These are phyloP conservation scores for Ciconia boyciana DNA, from an alignment of 2,113 vertebrate genomes.

Conservation along the genomic window DNA sequence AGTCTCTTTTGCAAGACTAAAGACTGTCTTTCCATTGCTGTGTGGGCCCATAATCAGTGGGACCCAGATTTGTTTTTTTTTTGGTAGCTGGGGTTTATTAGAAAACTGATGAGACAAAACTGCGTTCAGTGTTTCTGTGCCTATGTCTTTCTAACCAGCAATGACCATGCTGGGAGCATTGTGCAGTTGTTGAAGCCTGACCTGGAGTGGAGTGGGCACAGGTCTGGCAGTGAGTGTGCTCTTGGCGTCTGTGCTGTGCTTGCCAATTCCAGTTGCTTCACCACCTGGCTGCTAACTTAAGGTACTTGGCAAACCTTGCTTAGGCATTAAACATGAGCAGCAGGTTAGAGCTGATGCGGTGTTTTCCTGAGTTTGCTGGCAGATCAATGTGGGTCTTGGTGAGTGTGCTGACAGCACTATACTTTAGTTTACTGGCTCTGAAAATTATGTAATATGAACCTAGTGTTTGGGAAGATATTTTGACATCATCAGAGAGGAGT, in stretches of 20 bases:
- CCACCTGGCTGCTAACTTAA: not conserved
- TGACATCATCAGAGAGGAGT: not conserved
- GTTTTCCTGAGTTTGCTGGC: not conserved
- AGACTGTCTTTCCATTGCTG: not conserved
- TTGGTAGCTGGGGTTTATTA: not conserved
- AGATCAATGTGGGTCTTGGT: not conserved
- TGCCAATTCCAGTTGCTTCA: not conserved
- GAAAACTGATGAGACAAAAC: not conserved
- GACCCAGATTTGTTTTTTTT: not conserved
- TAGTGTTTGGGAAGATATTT: not conserved
- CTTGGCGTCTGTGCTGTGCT: not conserved
- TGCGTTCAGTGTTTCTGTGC: not conserved
- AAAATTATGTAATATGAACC: not conserved
- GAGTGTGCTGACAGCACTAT: not conserved
- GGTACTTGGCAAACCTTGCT: not conserved
- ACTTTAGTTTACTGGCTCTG: not conserved
- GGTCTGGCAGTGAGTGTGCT: not conserved
- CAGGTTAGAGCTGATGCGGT: not conserved
- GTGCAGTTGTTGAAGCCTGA: not conserved
- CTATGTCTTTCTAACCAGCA: accelerated
- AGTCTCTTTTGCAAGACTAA: not conserved
- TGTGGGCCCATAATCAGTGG: no score
- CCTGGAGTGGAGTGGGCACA: accelerated
- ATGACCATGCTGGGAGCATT: not conserved
- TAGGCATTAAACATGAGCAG: not conserved